These are phyloP conservation scores for Tetranychus cinnabarinus DNA, from an alignment of 1,140 invertebrate species.

Conservation along the genomic window DNA sequence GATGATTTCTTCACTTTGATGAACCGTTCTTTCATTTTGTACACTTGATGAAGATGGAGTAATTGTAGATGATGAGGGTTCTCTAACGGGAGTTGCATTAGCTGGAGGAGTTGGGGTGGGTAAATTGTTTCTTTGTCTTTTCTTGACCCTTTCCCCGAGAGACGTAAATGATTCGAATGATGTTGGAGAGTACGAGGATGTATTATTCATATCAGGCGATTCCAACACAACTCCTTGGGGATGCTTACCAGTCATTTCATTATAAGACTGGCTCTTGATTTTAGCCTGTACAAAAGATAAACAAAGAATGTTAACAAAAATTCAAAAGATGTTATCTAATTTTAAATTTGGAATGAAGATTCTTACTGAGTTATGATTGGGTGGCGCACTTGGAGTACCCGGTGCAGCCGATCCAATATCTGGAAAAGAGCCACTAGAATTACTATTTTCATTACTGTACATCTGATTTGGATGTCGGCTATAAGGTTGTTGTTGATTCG, in stretches of 20 bases:
- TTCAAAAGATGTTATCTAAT: neutral
- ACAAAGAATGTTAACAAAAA: neutral
- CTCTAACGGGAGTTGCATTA: neutral
- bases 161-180: neutral
- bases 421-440: neutral
- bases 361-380: neutral
- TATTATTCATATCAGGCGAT: neutral
- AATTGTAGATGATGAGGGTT: neutral
- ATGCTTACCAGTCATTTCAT: neutral
- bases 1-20: neutral
- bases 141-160: neutral
- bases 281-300: neutral
- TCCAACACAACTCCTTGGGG: neutral
- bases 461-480: slow-evolving; percentile 1
- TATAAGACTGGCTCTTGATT: neutral
- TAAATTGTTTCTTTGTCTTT: neutral
- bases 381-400: neutral
- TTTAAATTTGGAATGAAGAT: neutral
- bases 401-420: neutral
- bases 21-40: neutral
- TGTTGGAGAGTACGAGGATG: neutral
- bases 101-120: neutral
- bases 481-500: neutral
- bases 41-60: neutral
- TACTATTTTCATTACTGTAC: slow-evolving; percentile 1